These are phyloP conservation scores for Mus musculus DNA, from an alignment of 2,113 vertebrate genomes.

Conservation along the genomic window DNA sequence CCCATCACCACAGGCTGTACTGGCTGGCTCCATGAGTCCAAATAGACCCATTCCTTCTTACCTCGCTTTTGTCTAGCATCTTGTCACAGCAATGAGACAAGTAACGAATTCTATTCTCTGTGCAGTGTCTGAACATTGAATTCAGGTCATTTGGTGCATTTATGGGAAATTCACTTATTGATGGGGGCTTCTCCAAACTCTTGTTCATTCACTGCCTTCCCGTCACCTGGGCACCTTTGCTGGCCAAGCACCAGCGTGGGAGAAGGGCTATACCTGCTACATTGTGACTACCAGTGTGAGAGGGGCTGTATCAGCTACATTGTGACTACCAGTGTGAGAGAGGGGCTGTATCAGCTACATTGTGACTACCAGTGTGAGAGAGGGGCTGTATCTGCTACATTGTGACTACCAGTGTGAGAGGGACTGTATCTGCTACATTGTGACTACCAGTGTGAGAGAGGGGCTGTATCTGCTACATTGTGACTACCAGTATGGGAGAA, in stretches of 20 bases:
- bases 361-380: too few relatives aligned
- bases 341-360: not conserved
- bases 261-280: not conserved
- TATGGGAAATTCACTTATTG: not conserved
- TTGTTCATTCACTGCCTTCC: not conserved
- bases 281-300: too few relatives aligned
- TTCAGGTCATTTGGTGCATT: not conserved
- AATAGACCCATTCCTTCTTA: not conserved
- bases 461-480: too few relatives aligned
- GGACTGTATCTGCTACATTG: not conserved
- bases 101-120: not conserved
- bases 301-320: too few relatives aligned
- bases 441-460: too few relatives aligned
- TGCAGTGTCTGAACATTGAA: too few relatives aligned
- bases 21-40: not conserved
- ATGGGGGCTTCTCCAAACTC: accelerated
- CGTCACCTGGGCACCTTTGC: accelerated
- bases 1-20: not conserved
- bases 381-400: too few relatives aligned
- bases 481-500: not conserved
- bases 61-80: not conserved
- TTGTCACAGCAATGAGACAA: not conserved
- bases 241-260: not conserved
- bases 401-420: not conserved
- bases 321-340: not conserved